Conservation (phyloP, 1,140 invertebrate genomes). For the Drosophila miranda region DNA sequence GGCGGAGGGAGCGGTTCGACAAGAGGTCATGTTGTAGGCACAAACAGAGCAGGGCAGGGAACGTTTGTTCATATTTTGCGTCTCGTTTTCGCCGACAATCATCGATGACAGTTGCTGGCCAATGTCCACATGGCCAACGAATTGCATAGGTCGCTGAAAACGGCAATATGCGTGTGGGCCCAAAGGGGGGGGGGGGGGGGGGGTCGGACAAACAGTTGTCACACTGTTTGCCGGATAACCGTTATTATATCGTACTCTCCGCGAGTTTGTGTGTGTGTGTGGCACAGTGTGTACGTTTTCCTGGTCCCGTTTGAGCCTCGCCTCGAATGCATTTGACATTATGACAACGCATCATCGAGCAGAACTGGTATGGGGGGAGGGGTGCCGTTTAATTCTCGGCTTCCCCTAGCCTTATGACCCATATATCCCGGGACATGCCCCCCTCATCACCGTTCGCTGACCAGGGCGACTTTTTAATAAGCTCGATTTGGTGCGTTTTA, state of each 20-base stretch:
- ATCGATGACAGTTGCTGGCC: conserved; percentile 48
- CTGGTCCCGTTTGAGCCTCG: conserved; percentile 22
- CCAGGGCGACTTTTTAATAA: conserved; percentile 65
- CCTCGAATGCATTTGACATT: conserved; percentile 67
- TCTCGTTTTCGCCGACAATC: conserved; percentile 51
- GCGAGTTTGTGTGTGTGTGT: background rate
- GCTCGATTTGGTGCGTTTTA: conserved; percentile 63
- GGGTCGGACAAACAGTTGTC: conserved; percentile 40
- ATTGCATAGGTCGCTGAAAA: conserved; percentile 52
- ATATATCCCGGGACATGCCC: background rate
- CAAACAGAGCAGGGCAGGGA: conserved; percentile 21
- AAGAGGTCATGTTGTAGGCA: conserved; percentile 8
- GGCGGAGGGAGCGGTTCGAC: background rate
- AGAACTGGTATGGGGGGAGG: conserved; percentile 15
- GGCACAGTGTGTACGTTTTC: conserved; percentile 17
- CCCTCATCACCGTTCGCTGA: conserved; percentile 28
- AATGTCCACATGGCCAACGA: conserved; percentile 62
- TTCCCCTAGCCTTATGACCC: conserved; percentile 11
- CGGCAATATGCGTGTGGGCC: conserved; percentile 34
- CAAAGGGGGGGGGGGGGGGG: conserved; percentile 12
- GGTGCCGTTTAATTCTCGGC: conserved; percentile 50
- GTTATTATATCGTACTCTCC: conserved; percentile 66
- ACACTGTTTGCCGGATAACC: conserved; percentile 60
- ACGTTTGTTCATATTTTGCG: conserved; percentile 69
- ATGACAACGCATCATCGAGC: conserved; percentile 53